Evolutionary conservation across 2,113 vertebrate genomes (phyloP).

Genomic region (Mormyrus lacerda): DNA sequence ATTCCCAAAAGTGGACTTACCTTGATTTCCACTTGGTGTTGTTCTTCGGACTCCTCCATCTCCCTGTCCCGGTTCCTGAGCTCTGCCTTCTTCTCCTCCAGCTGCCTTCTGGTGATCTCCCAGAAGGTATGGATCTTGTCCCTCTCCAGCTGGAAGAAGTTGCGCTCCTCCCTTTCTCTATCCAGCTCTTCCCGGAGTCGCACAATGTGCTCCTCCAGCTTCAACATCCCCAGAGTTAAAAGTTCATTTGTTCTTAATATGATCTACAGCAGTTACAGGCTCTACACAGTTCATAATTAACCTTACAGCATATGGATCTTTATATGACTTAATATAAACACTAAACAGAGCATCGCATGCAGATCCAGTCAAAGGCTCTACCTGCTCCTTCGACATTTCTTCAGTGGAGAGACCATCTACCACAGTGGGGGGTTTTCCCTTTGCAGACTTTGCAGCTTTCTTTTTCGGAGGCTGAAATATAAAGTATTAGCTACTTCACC

Average conservation of each 20-base stretch:
- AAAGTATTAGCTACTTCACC: neutral
- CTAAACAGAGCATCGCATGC: neutral
- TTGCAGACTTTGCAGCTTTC: conserved; percentile 46
- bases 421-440: conserved; percentile 47
- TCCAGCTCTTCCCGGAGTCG: conserved; percentile 78
- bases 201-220: conserved; percentile 74
- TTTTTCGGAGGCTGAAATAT: conserved; percentile 72
- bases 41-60: conserved; percentile 75
- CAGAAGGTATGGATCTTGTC: conserved; percentile 79
- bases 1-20: conserved; percentile 40
- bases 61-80: conserved; percentile 70
- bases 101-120: conserved; percentile 71
- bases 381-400: conserved; percentile 83
- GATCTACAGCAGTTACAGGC: neutral
- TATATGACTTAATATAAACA: neutral
- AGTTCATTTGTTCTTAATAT: neutral
- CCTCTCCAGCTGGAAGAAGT: conserved; percentile 85
- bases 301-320: neutral
- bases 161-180: conserved; percentile 80
- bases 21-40: conserved; percentile 84
- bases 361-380: conserved; percentile 41
- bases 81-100: conserved; percentile 73
- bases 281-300: neutral
- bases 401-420: conserved; percentile 63
- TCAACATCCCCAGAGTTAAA: neutral